These are phyloP conservation scores for Drosophila nigritarsus DNA, from an alignment of 2,888 invertebrate genomes.

Conservation along the genomic window DNA sequence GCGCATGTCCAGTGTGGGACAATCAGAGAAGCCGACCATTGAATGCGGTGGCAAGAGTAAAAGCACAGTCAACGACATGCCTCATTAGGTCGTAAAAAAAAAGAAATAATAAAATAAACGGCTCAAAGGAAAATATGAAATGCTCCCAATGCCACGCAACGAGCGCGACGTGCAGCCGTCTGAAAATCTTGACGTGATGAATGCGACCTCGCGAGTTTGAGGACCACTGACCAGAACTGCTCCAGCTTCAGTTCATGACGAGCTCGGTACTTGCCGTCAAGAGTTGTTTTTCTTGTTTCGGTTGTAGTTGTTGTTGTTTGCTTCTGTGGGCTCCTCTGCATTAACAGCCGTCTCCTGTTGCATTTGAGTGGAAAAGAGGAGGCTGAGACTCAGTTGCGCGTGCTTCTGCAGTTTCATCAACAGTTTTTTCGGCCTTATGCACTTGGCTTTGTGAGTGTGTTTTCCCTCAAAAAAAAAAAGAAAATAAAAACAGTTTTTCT, in stretches of 20 bases:
- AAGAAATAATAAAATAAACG: constrained; percentile 19
- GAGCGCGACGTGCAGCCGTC: constrained; percentile 28
- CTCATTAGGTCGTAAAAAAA: constrained; percentile 43
- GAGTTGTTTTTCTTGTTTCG: constrained; percentile 26
- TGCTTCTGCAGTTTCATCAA: constrained; percentile 39
- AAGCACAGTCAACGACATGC: constrained; percentile 43
- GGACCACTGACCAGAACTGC: constrained; percentile 34
- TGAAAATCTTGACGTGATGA: constrained; percentile 46
- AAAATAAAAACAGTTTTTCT: constrained; percentile 27
- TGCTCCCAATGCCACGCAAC: constrained; percentile 32
- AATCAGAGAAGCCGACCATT: constrained; percentile 29
- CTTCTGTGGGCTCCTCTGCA: constrained; percentile 48
- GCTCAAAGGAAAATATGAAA: constrained; percentile 65
- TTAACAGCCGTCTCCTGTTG: constrained; percentile 69
- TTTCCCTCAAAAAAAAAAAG: constrained; percentile 5
- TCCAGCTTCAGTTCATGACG: constrained; percentile 57
- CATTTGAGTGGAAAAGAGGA: constrained; percentile 55
- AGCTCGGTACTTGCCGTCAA: constrained; percentile 52
- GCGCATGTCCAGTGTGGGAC: constrained; percentile 27
- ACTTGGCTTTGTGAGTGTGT: constrained; percentile 28
- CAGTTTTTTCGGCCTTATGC: constrained; percentile 50
- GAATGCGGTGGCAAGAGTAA: constrained; percentile 6
- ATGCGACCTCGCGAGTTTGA: constrained; percentile 33
- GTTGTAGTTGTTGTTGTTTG: constrained; percentile 34
- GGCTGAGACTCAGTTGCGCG: constrained; percentile 22